Evolutionary conservation across 2,113 vertebrate genomes (phyloP), one percentile per base, ranked within the genome.

Genomic region (Ciconia boyciana): DNA sequence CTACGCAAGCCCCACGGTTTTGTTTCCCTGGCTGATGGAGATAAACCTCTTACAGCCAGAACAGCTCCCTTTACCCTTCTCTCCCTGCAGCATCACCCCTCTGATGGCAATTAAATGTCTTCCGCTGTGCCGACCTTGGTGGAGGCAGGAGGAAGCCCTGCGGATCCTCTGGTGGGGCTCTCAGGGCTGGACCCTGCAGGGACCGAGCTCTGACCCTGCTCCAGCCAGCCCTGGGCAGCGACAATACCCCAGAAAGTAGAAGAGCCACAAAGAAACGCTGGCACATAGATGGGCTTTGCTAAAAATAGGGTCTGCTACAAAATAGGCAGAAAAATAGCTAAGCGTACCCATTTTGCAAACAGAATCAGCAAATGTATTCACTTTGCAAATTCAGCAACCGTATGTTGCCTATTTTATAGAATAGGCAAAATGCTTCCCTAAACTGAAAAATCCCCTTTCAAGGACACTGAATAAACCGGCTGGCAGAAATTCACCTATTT

Each of bases 361-460:
- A 96, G 96, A 93, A 96, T 96, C 96, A 97, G 97, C 96, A 96
- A 97, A 96, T 78, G 93, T 28, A 91, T 90, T 94, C 96, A 90
- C 96, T 97, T 85, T 97, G 97, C 96, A 94, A 94, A 96, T 96
- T 97, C 97, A 97, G 97, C 97, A 97, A 83, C 96, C 87, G 87
- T 94, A 77, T 91, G 94, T 85, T 90, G 97, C 96, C 96, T 96
- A 74, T 90, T 97, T 86, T 96, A 92, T 95, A 96, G 93, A 96
- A 96, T 60, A 95, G 97, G 96, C 95, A 97, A 96, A 96, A 97
- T 3, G 94, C 94, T 97, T 96, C 96, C 97, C 96, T 97, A 95
- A 93, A 97, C 87, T 96, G 91, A 96, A 97, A 97, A 97, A 96
- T 90, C 96, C 96, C 97, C 97, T 94, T 95, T 97, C 97, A 97